A percentile compares a stretch with the other conserved stretches of the same genome.
Conservation (phyloP, 2,113 vertebrate species). For the Indri indri region DNA sequence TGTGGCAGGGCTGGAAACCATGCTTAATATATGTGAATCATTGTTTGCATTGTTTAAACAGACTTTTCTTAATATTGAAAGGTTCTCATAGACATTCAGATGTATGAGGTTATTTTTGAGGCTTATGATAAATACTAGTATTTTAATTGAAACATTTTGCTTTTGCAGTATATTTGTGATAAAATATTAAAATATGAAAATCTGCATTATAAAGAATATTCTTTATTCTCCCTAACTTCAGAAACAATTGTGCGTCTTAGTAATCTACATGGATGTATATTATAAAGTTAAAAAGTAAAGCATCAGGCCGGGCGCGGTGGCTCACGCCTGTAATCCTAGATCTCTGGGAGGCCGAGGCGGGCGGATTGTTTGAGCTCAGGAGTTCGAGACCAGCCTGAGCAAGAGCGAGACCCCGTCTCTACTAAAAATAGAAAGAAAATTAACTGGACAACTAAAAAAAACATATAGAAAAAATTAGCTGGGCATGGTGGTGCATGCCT, state of each 20-base stretch:
- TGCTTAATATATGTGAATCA: background rate
- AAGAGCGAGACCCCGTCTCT: no score
- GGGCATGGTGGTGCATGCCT: no score
- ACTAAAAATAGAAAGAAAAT: no score
- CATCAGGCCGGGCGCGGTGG: no score
- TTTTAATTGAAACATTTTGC: background rate
- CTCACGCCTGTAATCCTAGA: no score
- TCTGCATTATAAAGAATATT: background rate
- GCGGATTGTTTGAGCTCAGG: no score
- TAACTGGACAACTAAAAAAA: no score
- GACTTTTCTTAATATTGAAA: background rate
- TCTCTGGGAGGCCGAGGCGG: no score
- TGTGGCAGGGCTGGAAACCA: background rate
- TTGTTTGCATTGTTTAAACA: background rate
- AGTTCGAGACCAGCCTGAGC: no score
- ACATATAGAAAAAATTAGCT: no score
- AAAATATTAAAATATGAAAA: background rate
- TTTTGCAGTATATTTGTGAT: background rate
- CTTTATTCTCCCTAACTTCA: background rate
- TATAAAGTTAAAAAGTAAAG: conserved; percentile 16
- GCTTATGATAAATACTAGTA: background rate
- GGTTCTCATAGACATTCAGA: background rate
- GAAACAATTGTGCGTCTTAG: background rate
- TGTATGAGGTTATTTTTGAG: background rate
- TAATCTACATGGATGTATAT: background rate